Evolutionary conservation across 2,888 invertebrate species (phyloP), one percentile per base, ranked within the genome.

Genomic region (Macroteleia sp.): DNA sequence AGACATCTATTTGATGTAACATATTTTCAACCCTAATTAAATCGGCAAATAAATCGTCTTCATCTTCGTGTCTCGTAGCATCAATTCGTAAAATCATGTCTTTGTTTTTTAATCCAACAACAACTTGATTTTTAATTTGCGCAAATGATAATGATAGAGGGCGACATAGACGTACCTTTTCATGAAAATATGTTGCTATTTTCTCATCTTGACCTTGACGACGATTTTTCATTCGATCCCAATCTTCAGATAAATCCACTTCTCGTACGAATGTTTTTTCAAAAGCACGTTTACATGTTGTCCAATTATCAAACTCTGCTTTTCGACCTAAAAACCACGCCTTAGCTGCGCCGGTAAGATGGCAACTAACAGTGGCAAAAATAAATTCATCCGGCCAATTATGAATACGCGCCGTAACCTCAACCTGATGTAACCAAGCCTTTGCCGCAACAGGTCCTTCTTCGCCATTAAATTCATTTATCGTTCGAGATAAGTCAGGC

Each of bases 11-110:
- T 10, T 32, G 32, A 10, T 32, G 5, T 32, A 32, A 10, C 48
- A 50, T 50, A 8, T 12, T 50, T 30, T 50, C 48, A 8, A 50
- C 48, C 3, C n/a, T 50, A 8, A 48, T 14, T 16, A 52, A 6
- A 52, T 52, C 52, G 1, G 32, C 59, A 14, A 59, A 59, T 30
- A 59, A 22, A 30, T 59, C 59, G 19, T 59, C 59, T 25, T 59
- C 59, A 14, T 59, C 42, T 3, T 20, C 22, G 22, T 59, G 59
- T 14, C 16, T 19, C 16, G 30, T 20, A 17, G 59, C 59, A 32
- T 44, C 32, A 9, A 44, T 36, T 20, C 44, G 59, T 9, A 44
- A 22, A 6, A 59, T 44, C 34, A 59, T 42, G 10, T 59, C 44
- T 19, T 57, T 57, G 9, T 16, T 19, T 4, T 22, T 42, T n/a